Conservation (phyloP, 2,113 vertebrate species). For the Andinoacara biseriatus region DNA sequence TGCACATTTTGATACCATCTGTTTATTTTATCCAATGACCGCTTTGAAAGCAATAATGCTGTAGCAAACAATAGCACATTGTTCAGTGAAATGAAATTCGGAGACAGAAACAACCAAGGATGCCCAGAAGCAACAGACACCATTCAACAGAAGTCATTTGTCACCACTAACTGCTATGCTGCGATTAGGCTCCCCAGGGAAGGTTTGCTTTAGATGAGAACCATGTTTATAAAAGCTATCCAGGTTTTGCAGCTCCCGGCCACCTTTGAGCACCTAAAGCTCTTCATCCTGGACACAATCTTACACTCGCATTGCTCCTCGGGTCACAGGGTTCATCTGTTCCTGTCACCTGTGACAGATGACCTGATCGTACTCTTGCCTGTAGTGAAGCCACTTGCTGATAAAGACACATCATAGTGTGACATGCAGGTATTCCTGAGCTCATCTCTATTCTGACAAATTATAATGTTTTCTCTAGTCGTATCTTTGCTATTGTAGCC, state of each 20-base stretch:
- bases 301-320: slow-evolving; percentile 21
- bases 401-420: slow-evolving; percentile 30
- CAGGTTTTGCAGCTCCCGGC: slow-evolving; percentile 30
- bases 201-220: slow-evolving; percentile 50
- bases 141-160: slow-evolving; percentile 68
- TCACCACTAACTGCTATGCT: slow-evolving; percentile 64
- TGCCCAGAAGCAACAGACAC: slow-evolving; percentile 39
- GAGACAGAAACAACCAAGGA: slow-evolving; percentile 51
- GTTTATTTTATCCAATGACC: slow-evolving; percentile 57
- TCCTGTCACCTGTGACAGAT: slow-evolving; percentile 51
- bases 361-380: slow-evolving; percentile 39
- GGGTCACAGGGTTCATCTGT: slow-evolving; percentile 31
- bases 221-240: slow-evolving; percentile 64
- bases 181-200: slow-evolving; percentile 51
- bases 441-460: slow-evolving; percentile 53
- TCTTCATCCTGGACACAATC: slow-evolving; percentile 47
- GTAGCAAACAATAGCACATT: slow-evolving; percentile 61
- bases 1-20: slow-evolving; percentile 49
- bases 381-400: slow-evolving; percentile 12
- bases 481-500: slow-evolving; percentile 43
- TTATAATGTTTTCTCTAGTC: slow-evolving; percentile 29
- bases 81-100: slow-evolving; percentile 69
- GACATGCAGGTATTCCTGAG: slow-evolving; percentile 7
- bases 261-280: slow-evolving; percentile 34
- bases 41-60: slow-evolving; percentile 50